Conservation (phyloP, 2,797 vertebrate genomes). For the Platyrinchus mystaceus region DNA sequence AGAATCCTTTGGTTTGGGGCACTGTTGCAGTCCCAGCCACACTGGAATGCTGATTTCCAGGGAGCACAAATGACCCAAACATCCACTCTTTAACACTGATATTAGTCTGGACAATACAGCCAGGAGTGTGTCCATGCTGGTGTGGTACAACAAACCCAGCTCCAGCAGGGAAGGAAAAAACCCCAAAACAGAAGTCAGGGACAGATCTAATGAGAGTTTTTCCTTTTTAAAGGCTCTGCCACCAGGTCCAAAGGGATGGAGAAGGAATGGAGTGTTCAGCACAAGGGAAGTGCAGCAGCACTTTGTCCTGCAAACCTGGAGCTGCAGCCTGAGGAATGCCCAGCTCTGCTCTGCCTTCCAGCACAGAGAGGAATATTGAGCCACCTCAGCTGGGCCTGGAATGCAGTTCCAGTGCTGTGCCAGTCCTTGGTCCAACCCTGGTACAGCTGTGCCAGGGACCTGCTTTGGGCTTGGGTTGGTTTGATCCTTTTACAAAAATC, state of each 20-base stretch:
- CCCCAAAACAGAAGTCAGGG: background rate
- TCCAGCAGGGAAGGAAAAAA: background rate
- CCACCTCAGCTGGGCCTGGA: background rate
- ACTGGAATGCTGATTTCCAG: background rate
- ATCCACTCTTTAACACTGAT: rapidly evolving
- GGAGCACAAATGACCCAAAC: background rate
- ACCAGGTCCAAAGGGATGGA: rapidly evolving
- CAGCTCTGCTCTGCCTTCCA: background rate
- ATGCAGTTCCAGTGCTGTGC: background rate
- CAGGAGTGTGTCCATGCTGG: rapidly evolving
- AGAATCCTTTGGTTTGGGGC: too few relatives aligned
- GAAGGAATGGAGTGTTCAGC: background rate
- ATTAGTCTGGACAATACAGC: background rate
- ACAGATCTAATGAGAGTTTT: background rate
- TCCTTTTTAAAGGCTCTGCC: background rate
- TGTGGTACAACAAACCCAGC: background rate
- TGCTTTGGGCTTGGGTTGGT: rapidly evolving
- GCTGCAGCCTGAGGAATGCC: background rate
- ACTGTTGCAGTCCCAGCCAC: background rate
- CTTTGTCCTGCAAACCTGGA: background rate
- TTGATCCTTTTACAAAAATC: rapidly evolving
- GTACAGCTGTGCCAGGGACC: background rate
- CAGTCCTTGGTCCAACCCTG: background rate
- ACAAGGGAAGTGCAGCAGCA: background rate
- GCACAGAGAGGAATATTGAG: background rate